Base-by-base conservation (phyloP, 2,113 vertebrate genomes). In the Pedionomus torquatus region DNA sequence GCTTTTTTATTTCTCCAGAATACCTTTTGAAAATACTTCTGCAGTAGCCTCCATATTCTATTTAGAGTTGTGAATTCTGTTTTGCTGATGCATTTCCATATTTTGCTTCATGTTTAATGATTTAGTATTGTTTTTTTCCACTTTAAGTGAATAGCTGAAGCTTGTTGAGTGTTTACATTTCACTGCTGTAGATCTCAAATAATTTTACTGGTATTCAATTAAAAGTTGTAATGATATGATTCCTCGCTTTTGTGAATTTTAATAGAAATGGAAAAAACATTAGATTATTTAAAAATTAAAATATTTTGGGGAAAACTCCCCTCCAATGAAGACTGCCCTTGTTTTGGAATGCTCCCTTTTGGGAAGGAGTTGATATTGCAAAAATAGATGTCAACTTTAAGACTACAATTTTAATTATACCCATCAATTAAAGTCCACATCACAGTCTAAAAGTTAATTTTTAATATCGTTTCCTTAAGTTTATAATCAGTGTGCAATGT, bases 161-260 rank as follows among this genome's bases (percentile, higher is more conserved):
- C 7, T 80, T 92, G 52, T 89, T 97, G 68, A 93, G 58, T 93
- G 74, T 93, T 96, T 96, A 82, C 58, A 93, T 90, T 97, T 97
- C 41, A 87, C 70, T 93, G 63, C 66, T 68, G 43, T 76, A 90
- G 48, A 91, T 93, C 60, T 92, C 72, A 90, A 66, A 51, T 84
- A 72, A 96, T 98, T 95, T 95, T 94, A 88, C 72, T 91, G 35
- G 83, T 82, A 85, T 92, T 96, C 63, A 93, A 89, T 88, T 96
- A 95, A 88, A 95, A 52, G 43, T 58, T 89, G 24, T 52, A 89
- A 43, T 84, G 63, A 94, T 95, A 94, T 78, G 70, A 90, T 79
- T 96, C 85, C 46, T 95, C 46, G 93, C 48, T 93, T 88, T 57
- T n/a, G 87, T 96, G 37, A 96, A 87, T 97, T 97, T 93, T 97